Evolutionary conservation across 2,113 vertebrate species (phyloP), one percentile per base, ranked within the genome.

Genomic region (Python bivittatus): DNA sequence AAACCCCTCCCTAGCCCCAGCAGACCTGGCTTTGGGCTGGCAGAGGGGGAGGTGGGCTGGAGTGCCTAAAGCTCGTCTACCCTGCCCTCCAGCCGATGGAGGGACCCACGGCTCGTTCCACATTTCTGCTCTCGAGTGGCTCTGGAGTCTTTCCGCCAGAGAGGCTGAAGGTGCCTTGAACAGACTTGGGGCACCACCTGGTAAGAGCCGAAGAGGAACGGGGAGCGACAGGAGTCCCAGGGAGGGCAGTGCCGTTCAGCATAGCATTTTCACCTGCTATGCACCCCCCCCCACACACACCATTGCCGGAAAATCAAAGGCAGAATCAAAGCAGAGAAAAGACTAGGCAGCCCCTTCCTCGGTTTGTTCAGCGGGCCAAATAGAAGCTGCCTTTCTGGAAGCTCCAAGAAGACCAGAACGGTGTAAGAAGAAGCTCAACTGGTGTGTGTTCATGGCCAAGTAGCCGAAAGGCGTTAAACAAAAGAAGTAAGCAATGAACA

Each of bases 191-290:
- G 48, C 48, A 6, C 48, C 5, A 48, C 48, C 68, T 38, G 68
- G 7, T 1, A 8, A n/a, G 0, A 0, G 56, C 13, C 64, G 0
- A 13, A n/a, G 13, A 33, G 64, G 13, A 13, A 72, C 29, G 29
- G 29, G 29, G 29, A 33, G 29, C 0, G 11, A n/a, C 0, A 29
- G 2, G 13, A 5, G 29, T 33, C 64, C 64, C 0, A 6, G 61
- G 61, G 61, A 6, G 64, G 64, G n/a, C 11, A 1, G 1, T 5
- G 5, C 13, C 2, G 11, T 29, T 17, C 29, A 6, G n/a, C 48
- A 8, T 7, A 38, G n/a, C 15, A 20, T 72, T 79, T 79, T 8
- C 6, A 20, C n/a, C 68, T 17, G 1, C n/a, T n/a, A n/a, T n/a
- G 33, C n/a, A 8, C 2, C 68, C 68, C 15, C n/a, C 3, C 68